Evolutionary conservation across 2,113 vertebrate genomes (phyloP), one percentile per base, ranked within the genome.

Genomic region (Oostethus manadensis): DNA sequence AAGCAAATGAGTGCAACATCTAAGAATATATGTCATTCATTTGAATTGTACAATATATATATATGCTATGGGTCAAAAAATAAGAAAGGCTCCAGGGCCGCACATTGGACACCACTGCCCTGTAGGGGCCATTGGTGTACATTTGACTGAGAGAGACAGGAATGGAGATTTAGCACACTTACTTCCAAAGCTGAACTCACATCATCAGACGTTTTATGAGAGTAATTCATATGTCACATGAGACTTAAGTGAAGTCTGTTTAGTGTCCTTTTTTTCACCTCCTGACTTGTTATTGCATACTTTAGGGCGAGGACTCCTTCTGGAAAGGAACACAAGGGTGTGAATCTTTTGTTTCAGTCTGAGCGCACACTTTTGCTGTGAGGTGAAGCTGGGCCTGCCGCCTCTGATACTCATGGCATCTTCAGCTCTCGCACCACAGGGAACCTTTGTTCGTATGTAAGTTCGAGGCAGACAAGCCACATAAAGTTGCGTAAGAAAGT

Each of bases 381-480:
- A 78, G 75, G 67, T 77, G 73, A 83, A 74, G 75, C 51, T 55
- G 29, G 64, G 78, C 74, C 76, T 62, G 46, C 73, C 57, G 18
- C 69, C 83, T 83, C 78, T 88, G 80, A 84, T 83, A 73, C 63
- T 70, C 82, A 70, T 79, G 85, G 84, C 82, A 85, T 86, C 73
- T 77, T 69, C 61, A 14, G 45, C 80, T 85, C 56, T 82, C 78
- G 77, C 77, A 86, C 69, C 76, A 20, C n/a, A 21, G 75, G 81
- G 82, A 82, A 83, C 76, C 80, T 84, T 84, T 78, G 74, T 64
- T 82, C 77, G 77, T 64, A 77, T 84, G 78, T 78, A 64, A 77
- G 73, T 60, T 61, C 60, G 65, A 58, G 68, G 77, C 64, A 76
- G 76, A 76, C 77, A 84, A 75, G 73, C 77, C 73, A 54, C 73